A percentile compares a stretch with the other conserved stretches of the same genome.
Evolutionary conservation across 2,888 invertebrate genomes (phyloP).

Genomic region (Cynaeus angustus): DNA sequence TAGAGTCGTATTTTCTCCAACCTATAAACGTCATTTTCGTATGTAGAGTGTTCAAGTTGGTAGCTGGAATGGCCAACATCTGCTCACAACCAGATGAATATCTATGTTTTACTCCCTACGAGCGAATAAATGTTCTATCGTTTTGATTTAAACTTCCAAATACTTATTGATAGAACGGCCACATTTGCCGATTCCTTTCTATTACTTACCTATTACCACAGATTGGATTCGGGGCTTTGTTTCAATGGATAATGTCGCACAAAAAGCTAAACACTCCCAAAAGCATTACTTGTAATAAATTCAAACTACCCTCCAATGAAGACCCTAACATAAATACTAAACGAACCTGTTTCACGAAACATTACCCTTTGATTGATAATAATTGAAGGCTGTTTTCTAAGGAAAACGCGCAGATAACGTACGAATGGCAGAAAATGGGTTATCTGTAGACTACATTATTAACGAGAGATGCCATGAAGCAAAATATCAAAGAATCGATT

Average conservation of each 20-base stretch:
- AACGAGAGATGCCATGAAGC: too few species aligned
- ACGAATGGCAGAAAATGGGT: too few species aligned
- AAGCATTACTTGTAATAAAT: constrained; percentile 20
- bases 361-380: constrained; percentile 27
- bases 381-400: constrained; percentile 5
- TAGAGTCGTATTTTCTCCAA: constrained; percentile 54
- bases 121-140: constrained; percentile 62
- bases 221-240: background rate
- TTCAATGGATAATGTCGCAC: constrained; percentile 3
- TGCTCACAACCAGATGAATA: constrained; percentile 59
- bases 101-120: constrained; percentile 58
- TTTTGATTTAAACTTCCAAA: constrained; percentile 58
- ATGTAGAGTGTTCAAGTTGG: constrained; percentile 55
- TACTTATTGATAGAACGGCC: constrained; percentile 42
- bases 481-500: too few species aligned
- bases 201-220: constrained; percentile 4
- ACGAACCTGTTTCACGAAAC: constrained; percentile 36
- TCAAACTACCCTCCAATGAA: constrained; percentile 24
- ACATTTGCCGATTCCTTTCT: constrained; percentile 24
- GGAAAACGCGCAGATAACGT: too few species aligned
- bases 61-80: constrained; percentile 54
- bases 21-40: constrained; percentile 60
- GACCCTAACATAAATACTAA: constrained; percentile 31
- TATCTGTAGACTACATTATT: too few species aligned
- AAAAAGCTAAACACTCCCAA: constrained; percentile 3